phyloP scores from a whole-genome alignment of 1,140 invertebrate genomes.

The Lucilia cuprina region DNA sequence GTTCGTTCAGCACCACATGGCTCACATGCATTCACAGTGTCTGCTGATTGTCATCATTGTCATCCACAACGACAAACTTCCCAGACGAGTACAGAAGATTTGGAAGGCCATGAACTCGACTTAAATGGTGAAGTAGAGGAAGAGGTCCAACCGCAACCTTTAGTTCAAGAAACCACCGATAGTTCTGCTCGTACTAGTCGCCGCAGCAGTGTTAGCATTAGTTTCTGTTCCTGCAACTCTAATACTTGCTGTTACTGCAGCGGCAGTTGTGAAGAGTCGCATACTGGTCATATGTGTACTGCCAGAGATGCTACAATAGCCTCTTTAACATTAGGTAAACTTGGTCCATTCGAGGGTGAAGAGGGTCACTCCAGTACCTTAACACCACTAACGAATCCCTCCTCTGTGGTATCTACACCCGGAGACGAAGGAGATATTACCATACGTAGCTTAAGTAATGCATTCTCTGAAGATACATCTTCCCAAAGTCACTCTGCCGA shows the following conservation, averaged over 20 bases:
- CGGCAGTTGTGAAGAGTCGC: constrained; percentile 43
- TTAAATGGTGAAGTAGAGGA: neutral
- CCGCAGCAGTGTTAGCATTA: constrained; percentile 42
- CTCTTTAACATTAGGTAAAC: constrained; percentile 10
- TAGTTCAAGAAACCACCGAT: constrained; percentile 31
- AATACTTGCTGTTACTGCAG: constrained; percentile 47
- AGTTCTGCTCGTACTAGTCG: constrained; percentile 37
- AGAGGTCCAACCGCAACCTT: constrained; percentile 22
- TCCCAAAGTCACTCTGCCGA: constrained; percentile 58
- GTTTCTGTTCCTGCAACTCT: constrained; percentile 54
- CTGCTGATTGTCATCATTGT: constrained; percentile 56
- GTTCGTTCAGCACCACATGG: neutral
- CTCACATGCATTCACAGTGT: constrained; percentile 47
- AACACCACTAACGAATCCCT: constrained; percentile 48
- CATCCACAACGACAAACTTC: constrained; percentile 31
- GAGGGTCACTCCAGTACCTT: constrained; percentile 51
- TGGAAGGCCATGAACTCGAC: neutral
- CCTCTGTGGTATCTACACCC: constrained; percentile 37
- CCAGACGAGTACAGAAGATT: constrained; percentile 8
- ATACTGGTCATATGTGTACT: constrained; percentile 40
- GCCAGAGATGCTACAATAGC: constrained; percentile 26
- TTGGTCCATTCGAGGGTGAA: constrained; percentile 1
- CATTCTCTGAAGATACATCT: constrained; percentile 51
- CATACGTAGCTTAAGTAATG: constrained; percentile 45
- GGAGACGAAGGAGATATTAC: constrained; percentile 48